These are phyloP conservation scores for Gambusia holbrooki DNA, from an alignment of 2,113 vertebrate species.

Conservation along the genomic window DNA sequence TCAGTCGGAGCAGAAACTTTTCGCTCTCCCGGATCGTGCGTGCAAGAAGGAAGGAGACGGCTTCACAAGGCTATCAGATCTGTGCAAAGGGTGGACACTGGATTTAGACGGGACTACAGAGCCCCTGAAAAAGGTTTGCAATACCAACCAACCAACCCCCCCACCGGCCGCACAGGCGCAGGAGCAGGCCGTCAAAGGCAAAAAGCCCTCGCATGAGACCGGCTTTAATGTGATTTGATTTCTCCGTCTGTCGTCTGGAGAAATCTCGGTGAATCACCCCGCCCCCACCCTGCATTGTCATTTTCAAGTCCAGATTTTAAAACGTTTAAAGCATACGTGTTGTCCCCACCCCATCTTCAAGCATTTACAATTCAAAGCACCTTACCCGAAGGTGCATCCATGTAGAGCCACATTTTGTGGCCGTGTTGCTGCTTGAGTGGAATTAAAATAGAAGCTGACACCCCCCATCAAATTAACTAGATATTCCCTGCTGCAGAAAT, in stretches of 20 bases:
- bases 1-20: slow-evolving; percentile 35
- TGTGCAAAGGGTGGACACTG: slow-evolving; percentile 10
- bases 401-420: slow-evolving; percentile 38
- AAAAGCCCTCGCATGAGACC: slow-evolving; percentile 30
- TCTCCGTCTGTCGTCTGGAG: slow-evolving; percentile 24
- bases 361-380: slow-evolving; percentile 14
- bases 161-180: slow-evolving; percentile 12
- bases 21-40: slow-evolving; percentile 1
- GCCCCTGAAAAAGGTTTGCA: slow-evolving; percentile 6
- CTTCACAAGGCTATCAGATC: slow-evolving; percentile 24
- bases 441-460: slow-evolving; percentile 35
- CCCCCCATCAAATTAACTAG: slow-evolving; percentile 54
- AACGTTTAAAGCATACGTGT: slow-evolving; percentile 7
- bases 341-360: neutral
- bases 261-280: too few relatives aligned
- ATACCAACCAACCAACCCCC: neutral
- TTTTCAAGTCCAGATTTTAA: slow-evolving; percentile 7
- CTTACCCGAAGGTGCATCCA: slow-evolving; percentile 11
- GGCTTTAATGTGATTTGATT: slow-evolving; percentile 36
- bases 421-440: slow-evolving; percentile 24
- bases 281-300: neutral
- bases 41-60: neutral
- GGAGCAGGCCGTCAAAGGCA: slow-evolving; percentile 11
- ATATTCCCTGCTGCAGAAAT: slow-evolving; percentile 59
- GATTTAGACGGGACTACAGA: slow-evolving; percentile 21